phyloP scores from a whole-genome alignment of 2,888 invertebrate species.

The Endotricha flammealis region DNA sequence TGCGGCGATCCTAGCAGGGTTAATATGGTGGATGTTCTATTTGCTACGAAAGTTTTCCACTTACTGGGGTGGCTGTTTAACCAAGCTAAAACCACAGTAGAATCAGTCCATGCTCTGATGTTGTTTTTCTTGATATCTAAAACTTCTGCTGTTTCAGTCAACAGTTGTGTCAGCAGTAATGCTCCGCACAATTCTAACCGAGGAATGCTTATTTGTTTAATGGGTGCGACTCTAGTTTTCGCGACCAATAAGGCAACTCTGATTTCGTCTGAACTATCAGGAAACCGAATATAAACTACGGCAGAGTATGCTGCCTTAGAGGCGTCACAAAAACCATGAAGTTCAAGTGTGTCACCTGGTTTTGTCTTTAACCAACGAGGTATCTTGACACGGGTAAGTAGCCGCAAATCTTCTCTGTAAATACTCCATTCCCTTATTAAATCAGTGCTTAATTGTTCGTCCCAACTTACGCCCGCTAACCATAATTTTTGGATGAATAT shows the following conservation, averaged over 20 bases:
- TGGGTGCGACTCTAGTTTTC: slow-evolving; percentile 21
- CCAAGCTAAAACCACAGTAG: slow-evolving; percentile 22
- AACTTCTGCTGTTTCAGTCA: slow-evolving; percentile 13
- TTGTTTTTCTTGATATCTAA: slow-evolving; percentile 1
- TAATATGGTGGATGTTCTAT: slow-evolving; percentile 7
- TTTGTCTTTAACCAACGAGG: too few species aligned
- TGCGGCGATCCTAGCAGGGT: slow-evolving; percentile 1
- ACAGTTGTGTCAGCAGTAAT: slow-evolving; percentile 13
- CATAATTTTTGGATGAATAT: too few species aligned
- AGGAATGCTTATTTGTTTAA: slow-evolving; percentile 20
- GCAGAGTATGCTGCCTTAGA: too few species aligned
- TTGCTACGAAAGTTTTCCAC: slow-evolving; percentile 11
- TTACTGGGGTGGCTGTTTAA: too few species aligned
- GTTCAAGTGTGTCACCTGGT: too few species aligned
- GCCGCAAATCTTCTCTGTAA: neutral
- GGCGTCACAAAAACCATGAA: too few species aligned
- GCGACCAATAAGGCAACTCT: slow-evolving; percentile 13
- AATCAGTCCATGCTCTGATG: slow-evolving; percentile 23
- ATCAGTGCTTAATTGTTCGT: neutral
- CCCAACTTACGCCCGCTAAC: slow-evolving; percentile 9
- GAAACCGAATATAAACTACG: neutral
- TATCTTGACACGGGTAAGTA: neutral
- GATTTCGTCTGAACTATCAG: neutral
- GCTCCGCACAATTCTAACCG: slow-evolving; percentile 23
- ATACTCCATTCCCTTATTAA: neutral